Percentiles rank a stretch among this genome's conserved stretches.
Evolutionary conservation across 2,113 vertebrate genomes (phyloP).

Genomic region (Diphyllodes magnificus): DNA sequence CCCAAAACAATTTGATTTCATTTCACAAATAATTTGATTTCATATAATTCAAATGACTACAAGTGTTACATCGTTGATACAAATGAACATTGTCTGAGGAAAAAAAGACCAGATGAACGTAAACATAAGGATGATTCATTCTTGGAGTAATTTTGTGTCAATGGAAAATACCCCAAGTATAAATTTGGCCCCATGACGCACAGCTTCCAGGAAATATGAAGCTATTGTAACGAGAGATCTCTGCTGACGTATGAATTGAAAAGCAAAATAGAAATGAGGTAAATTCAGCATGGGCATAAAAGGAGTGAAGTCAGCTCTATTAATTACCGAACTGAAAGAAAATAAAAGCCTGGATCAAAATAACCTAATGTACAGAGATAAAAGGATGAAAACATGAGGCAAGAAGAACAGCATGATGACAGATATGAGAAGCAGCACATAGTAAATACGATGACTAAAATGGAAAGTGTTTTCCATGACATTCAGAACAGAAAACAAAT

Average conservation of each 20-base stretch:
- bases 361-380: conserved; percentile 4
- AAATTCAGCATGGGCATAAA: conserved; percentile 25
- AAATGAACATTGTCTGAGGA: neutral
- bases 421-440: neutral
- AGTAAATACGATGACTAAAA: conserved; percentile 40
- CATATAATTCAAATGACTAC: neutral
- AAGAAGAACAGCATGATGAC: conserved; percentile 3
- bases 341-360: conserved; percentile 42
- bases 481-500: neutral
- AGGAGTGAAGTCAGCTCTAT: conserved; percentile 3
- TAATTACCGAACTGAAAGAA: conserved; percentile 42
- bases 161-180: conserved; percentile 31
- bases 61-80: neutral
- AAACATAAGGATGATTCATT: conserved; percentile 45
- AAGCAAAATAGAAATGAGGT: conserved; percentile 37
- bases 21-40: neutral
- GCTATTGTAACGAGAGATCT: conserved; percentile 54
- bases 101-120: conserved; percentile 4
- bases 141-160: conserved; percentile 31
- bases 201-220: conserved; percentile 60
- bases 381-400: conserved; percentile 25
- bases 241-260: conserved; percentile 46
- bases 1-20: neutral
- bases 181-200: conserved; percentile 21
- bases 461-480: conserved; percentile 24